Evolutionary conservation across 1,140 invertebrate species (phyloP).

Genomic region (Eriosoma lanigerum): DNA sequence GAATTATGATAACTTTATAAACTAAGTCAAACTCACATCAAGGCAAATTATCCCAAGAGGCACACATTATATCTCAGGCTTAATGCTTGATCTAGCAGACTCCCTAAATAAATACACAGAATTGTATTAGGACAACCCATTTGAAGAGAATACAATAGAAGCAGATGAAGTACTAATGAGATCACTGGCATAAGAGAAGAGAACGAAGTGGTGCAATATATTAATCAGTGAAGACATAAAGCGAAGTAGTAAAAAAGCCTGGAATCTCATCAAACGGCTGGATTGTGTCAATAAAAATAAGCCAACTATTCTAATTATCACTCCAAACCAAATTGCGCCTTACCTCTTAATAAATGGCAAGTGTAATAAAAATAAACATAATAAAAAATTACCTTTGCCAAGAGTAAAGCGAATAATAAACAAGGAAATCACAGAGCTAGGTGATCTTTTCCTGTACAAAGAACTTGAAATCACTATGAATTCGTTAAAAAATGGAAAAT

Average conservation of each 20-base stretch:
- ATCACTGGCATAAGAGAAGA: not conserved
- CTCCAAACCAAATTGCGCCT: slow-evolving; percentile 40
- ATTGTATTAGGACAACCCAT: too few species aligned
- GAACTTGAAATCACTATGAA: too few species aligned
- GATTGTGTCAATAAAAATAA: not conserved
- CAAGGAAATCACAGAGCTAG: slow-evolving; percentile 18
- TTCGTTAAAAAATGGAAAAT: too few species aligned
- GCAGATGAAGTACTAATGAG: too few species aligned
- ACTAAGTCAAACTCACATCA: slow-evolving; percentile 2
- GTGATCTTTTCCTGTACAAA: not conserved
- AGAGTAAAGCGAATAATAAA: slow-evolving; percentile 26
- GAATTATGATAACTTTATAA: slow-evolving; percentile 10
- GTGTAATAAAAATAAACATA: slow-evolving; percentile 25
- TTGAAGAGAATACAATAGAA: too few species aligned
- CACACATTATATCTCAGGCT: slow-evolving; percentile 28
- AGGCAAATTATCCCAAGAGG: slow-evolving; percentile 43
- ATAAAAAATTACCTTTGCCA: not conserved
- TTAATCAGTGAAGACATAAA: slow-evolving; percentile 36
- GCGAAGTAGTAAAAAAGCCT: too few species aligned
- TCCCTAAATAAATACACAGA: too few species aligned
- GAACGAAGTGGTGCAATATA: slow-evolving; percentile 27
- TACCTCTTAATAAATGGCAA: slow-evolving; percentile 3
- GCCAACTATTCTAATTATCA: slow-evolving; percentile 11
- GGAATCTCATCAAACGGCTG: slow-evolving; percentile 26
- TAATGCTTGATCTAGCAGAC: not conserved